Base-by-base conservation (phyloP, 2,888 invertebrate species). In the Stenodera caucasica region DNA sequence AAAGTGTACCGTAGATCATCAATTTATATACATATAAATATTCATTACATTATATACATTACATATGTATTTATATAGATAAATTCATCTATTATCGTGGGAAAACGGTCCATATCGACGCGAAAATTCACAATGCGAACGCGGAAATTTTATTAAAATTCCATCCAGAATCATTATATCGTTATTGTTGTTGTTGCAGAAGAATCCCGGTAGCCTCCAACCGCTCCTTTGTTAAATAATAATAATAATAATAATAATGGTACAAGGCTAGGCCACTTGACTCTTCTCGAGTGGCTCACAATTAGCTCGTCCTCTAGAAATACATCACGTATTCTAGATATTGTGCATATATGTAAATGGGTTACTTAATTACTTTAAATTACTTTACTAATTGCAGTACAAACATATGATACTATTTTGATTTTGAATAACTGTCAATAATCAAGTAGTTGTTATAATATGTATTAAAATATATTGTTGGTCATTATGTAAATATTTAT, bases 1-100 rank as follows among this genome's bases (percentile, higher is more conserved):
- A 72, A 72, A 71, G 72, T 72, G 70, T 71, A 67, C 56, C 61
- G 62, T 61, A 68, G 56, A 50, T 49, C 57, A 56, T 26, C 26
- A 26, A 26, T 26, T 26, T 26, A 26, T 4, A 26, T 26, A 26
- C 26, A 26, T 26, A 26, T n/a, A n/a, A n/a, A n/a, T n/a, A n/a
- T n/a, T n/a, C n/a, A n/a, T 29, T 55, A 60, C 61, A 49, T 57
- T 40, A 18, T 40, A 11, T 40, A 18, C 18, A 40, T 18, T 32
- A 12, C 12, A 32, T 32, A 32, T 32, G 12, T 32, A 12, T 32
- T 12, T 32, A 63, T 64, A 55, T 61, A 64, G 64, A 23, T 26
- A 26, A 26, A 26, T 26, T 45, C 6, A 23, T 18, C 61, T 65
- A 58, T 57, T 67, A 61, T 63, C 70, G 70, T 70, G 70, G 70